phyloP scores from a whole-genome alignment of 2,113 vertebrate genomes.

The Chiloscyllium plagiosum region DNA sequence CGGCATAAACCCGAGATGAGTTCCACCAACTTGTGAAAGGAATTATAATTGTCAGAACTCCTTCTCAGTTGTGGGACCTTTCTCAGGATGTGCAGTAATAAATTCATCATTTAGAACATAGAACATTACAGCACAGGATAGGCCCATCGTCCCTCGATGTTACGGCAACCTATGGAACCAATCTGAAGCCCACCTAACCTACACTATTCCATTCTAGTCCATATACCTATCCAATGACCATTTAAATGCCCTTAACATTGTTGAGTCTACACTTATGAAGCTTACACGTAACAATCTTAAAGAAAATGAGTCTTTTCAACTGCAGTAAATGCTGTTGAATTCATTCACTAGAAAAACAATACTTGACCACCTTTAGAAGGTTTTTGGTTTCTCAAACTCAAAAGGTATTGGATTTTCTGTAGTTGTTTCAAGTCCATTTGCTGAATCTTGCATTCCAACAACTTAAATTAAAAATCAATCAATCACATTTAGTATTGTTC shows the following conservation, averaged over 20 bases:
- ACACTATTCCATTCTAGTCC: too few species aligned
- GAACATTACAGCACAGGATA: too few species aligned
- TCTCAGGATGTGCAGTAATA: not conserved
- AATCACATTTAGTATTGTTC: too few species aligned
- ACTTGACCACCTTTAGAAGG: not conserved
- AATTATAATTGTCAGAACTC: not conserved
- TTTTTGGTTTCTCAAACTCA: not conserved
- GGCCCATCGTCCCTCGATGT: too few species aligned
- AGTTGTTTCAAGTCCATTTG: not conserved
- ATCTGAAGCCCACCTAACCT: too few species aligned
- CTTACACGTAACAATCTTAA: not conserved
- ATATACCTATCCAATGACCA: too few species aligned
- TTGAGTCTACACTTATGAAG: not conserved
- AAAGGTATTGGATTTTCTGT: not conserved
- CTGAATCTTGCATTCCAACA: not conserved
- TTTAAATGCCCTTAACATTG: too few species aligned
- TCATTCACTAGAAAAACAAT: not conserved
- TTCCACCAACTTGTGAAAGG: not conserved
- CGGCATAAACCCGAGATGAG: too few species aligned
- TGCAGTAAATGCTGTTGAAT: not conserved
- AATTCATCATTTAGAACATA: not conserved
- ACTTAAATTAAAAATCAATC: too few species aligned
- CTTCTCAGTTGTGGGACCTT: not conserved
- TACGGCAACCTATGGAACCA: too few species aligned
- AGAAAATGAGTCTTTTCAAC: not conserved